Conservation (phyloP, 2,113 vertebrate genomes). For the Mirounga angustirostris region DNA sequence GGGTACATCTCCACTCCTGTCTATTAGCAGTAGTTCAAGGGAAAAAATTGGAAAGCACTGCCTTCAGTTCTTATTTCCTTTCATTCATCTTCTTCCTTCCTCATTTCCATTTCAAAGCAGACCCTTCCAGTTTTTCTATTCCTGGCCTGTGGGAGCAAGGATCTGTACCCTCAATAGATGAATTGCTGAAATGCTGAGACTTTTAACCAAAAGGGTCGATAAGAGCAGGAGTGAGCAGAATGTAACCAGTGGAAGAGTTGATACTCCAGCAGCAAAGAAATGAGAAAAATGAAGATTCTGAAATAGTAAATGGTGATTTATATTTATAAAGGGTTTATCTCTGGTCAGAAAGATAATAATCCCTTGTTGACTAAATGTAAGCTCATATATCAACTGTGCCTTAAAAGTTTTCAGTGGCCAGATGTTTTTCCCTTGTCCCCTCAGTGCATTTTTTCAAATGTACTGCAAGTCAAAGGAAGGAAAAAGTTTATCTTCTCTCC, state of each 20-base stretch:
- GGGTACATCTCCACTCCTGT: neutral
- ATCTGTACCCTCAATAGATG: neutral
- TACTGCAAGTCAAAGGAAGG: neutral
- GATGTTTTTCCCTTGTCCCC: neutral
- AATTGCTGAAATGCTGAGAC: slow-evolving; percentile 28
- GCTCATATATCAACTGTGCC: neutral
- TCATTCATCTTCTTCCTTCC: neutral
- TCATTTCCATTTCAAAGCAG: slow-evolving; percentile 70
- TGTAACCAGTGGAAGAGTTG: neutral
- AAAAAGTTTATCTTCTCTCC: neutral
- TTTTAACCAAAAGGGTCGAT: slow-evolving; percentile 32
- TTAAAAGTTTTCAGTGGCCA: slow-evolving; percentile 1
- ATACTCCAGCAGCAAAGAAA: neutral
- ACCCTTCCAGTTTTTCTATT: neutral
- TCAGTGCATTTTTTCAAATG: neutral
- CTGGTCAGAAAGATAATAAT: slow-evolving; percentile 28
- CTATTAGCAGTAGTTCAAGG: neutral
- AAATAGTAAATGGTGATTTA: slow-evolving; percentile 38
- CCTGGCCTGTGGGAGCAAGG: neutral
- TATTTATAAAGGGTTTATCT: neutral
- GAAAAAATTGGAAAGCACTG: neutral
- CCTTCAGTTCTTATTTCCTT: neutral
- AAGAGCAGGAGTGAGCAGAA: neutral
- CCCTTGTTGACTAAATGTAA: neutral
- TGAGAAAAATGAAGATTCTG: neutral